Base-by-base conservation (phyloP, 1,140 invertebrate species). In the Cecropterus lyciades region DNA sequence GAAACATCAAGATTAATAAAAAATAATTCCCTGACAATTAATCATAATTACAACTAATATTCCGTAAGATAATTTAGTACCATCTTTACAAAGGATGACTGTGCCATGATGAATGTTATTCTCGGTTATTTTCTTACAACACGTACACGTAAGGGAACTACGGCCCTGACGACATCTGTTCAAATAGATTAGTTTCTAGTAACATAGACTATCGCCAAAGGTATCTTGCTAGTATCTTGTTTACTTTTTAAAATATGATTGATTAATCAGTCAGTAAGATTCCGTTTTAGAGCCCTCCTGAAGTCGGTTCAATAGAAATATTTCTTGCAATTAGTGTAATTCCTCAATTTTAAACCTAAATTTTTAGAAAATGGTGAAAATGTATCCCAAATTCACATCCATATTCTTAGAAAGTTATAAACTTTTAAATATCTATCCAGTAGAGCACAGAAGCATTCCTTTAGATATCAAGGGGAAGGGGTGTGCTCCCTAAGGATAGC, bases 401-500 rank as follows among this genome's bases (percentile, higher is more conserved):
- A 8, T 10, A 37, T 37, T 37, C 10, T 4, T 37, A 37, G 1
- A n/a, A 37, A 37, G 10, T 37, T 37, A 1, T 11, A 11, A 37
- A 37, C 11, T 37, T 1, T n/a, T 7, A 11, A 37, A n/a, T 2
- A 11, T 37, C 11, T 10, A 33, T 6, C 10, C 10, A 37, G 11
- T 37, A 3, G 30, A 33, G 4, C 24, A 46, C 8, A 13, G 13
- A 14, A 27, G 11, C 13, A 60, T 48, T 49, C 57, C 57, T 62
- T 62, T 40, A 62, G 45, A 62, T 51, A 62, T 51, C 17, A 14
- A 33, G 48, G 14, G 43, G 49, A 51, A 62, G 46, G 46, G 59
- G 46, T 62, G 46, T 33, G 30, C 59, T 62, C 59, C 59, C 59
- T 49, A 14, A 62, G 59, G 59, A 62, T 49, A 37, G 45, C 24